Evolutionary conservation across 1,140 invertebrate genomes (phyloP), one percentile per base, ranked within the genome.

Genomic region (Berghia stephanieae): DNA sequence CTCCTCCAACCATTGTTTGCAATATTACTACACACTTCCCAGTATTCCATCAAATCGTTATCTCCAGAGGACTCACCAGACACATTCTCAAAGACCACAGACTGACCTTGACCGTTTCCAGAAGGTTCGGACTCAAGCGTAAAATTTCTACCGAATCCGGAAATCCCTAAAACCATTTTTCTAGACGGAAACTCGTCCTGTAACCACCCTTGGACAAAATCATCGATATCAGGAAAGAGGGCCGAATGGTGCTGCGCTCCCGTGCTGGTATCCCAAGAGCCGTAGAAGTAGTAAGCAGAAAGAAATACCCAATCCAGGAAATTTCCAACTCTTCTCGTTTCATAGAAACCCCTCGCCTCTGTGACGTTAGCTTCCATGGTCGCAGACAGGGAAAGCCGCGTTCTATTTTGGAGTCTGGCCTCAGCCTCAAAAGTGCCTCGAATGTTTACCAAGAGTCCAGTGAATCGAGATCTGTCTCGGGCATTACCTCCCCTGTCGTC

Each of bases 261-360:
- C 3, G 69, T 4, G 38, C 68, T 31, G 13, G 38, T 27, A 87
- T 97, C 95, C 95, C 95, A 97, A 89, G 96, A 95, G 13, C 96
- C 96, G 86, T 97, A 95, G 89, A 97, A 96, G 91, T 97, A 94
- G 91, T 97, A 92, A 94, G 98, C 81, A 89, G 90, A 90, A 16
- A 98, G 91, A 90, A 98, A 98, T 90, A 98, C 94, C 92, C 96
- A 98, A 90, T 98, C 96, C 77, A 98, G 89, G 89, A 96, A 89
- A 85, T 81, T 84, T 44, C 81, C 81, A 34, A 89, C 60, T 21
- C 81, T 78, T 10, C 84, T 79, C 55, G 90, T 85, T 77, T 90
- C 85, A 74, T 90, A 90, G 21, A 85, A 89, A 57, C 67, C 80
- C 8, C 86, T 81, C 36, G 90, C 87, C 21, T 82, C 83, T 0